Percentiles rank a stretch among this genome's conserved stretches.
Evolutionary conservation across 2,113 vertebrate species (phyloP).

Genomic region (Pimephales promelas): DNA sequence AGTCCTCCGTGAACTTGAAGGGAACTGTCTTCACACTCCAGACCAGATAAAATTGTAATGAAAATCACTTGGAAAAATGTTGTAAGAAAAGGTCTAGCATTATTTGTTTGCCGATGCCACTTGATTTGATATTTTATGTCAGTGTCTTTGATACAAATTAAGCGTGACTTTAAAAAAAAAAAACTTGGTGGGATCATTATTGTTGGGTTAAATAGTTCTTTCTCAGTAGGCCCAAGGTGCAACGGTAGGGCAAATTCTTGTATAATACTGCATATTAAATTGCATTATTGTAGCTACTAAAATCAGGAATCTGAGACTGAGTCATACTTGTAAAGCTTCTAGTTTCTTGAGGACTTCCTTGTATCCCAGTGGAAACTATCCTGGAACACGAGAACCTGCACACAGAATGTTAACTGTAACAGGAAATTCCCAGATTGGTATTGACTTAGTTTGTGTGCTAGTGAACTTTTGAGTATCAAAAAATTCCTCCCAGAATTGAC

Average conservation of each 20-base stretch:
- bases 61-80: no score
- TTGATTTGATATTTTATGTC: not conserved
- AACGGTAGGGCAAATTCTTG: not conserved
- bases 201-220: not conserved
- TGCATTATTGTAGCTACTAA: not conserved
- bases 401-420: conserved; percentile 66
- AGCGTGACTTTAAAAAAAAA: not conserved
- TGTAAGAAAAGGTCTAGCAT: no score
- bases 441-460: conserved; percentile 58
- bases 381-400: conserved; percentile 57
- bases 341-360: conserved; percentile 28
- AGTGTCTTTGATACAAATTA: not conserved
- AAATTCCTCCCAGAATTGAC: conserved; percentile 37
- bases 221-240: not conserved
- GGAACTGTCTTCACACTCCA: not conserved
- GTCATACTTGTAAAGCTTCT: not conserved
- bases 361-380: conserved; percentile 17
- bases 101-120: no score
- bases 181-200: not conserved
- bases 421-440: conserved; percentile 71
- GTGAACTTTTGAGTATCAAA: conserved; percentile 55
- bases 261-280: not conserved
- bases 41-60: not conserved
- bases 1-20: not conserved
- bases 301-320: not conserved